These are phyloP conservation scores for Cynopterus sphinx DNA, from an alignment of 2,797 vertebrate genomes.

Conservation along the genomic window DNA sequence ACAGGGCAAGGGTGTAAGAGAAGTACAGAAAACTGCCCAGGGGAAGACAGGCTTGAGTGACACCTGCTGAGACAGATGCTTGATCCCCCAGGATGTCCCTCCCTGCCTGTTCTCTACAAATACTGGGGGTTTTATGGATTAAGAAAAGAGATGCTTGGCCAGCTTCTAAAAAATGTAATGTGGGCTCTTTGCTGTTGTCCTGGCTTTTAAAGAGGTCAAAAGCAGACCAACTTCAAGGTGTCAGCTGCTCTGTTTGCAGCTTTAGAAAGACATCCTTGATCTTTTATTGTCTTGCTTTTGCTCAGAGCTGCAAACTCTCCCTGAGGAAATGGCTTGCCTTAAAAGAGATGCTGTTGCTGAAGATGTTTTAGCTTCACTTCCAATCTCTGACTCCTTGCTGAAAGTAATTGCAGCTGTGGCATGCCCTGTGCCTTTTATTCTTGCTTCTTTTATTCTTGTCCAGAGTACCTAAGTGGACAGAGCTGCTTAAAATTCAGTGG, in stretches of 20 bases:
- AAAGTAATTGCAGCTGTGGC: not conserved
- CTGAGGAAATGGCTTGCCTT: slow-evolving; percentile 58
- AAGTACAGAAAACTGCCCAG: not conserved
- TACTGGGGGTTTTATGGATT: not conserved
- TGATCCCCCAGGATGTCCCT: not conserved
- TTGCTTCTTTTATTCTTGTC: not conserved
- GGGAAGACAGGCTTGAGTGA: not conserved
- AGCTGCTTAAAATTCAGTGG: slow-evolving; percentile 30
- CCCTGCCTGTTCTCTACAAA: slow-evolving; percentile 1
- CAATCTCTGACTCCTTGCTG: not conserved
- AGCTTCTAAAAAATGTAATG: not conserved
- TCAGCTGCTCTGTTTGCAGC: not conserved
- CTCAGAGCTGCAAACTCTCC: slow-evolving; percentile 38
- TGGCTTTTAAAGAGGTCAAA: slow-evolving; percentile 47
- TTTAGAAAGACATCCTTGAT: slow-evolving; percentile 63
- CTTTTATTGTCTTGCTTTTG: slow-evolving; percentile 56
- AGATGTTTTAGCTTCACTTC: not conserved
- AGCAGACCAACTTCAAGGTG: slow-evolving; percentile 43
- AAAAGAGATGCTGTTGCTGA: slow-evolving; percentile 46
- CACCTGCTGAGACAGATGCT: not conserved
- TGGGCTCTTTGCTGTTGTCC: not conserved
- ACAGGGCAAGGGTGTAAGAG: not conserved
- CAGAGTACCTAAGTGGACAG: not conserved
- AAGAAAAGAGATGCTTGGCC: not conserved
- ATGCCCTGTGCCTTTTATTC: not conserved